These are phyloP conservation scores for Bungarus multicinctus DNA, from an alignment of 2,113 vertebrate genomes.

Conservation along the genomic window DNA sequence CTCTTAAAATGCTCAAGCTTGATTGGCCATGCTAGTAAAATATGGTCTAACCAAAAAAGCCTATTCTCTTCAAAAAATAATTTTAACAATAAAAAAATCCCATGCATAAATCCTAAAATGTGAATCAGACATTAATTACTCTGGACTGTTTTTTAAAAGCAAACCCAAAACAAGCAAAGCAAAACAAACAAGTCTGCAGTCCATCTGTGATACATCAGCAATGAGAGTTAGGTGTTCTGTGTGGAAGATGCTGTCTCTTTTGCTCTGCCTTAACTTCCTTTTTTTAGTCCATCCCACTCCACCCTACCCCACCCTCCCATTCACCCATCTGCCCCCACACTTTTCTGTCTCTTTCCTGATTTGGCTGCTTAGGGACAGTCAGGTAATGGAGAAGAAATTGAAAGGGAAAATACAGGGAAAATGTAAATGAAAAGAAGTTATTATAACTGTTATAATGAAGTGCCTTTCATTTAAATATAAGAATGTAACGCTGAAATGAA, in stretches of 20 bases:
- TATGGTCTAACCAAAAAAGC: not conserved
- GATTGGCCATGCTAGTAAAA: not conserved
- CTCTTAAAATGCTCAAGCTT: not conserved
- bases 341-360: constrained; percentile 76
- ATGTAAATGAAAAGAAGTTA: constrained; percentile 99
- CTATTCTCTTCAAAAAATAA: constrained; percentile 1
- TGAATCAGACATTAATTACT: not conserved
- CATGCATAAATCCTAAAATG: not conserved
- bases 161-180: not conserved
- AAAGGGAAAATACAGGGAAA: constrained; percentile 92
- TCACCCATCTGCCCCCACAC: constrained; percentile 19
- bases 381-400: constrained; percentile 98
- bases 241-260: constrained; percentile 42
- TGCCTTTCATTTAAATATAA: constrained; percentile 99
- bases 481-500: constrained; percentile 97
- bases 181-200: not conserved
- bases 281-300: constrained; percentile 51
- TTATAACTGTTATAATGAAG: constrained; percentile 99
- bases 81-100: not conserved
- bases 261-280: constrained; percentile 64
- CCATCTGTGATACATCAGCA: not conserved
- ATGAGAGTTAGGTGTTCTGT: constrained; percentile 6
- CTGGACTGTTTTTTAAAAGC: not conserved
- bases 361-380: constrained; percentile 83
- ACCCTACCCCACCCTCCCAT: constrained; percentile 2